phyloP scores from a whole-genome alignment of 1,140 invertebrate genomes.

The Chrysopa pallens region DNA sequence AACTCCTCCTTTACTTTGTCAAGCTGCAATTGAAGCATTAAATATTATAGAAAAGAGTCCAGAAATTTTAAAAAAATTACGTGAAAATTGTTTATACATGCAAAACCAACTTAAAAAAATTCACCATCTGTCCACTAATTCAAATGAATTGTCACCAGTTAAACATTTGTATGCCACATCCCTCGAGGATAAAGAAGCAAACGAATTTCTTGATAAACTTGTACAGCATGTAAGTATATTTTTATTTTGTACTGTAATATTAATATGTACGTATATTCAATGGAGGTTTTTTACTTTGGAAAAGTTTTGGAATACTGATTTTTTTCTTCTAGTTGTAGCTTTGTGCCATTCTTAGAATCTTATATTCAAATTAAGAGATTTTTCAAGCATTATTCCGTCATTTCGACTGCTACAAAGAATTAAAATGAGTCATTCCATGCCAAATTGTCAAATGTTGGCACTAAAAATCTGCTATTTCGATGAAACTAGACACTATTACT shows the following conservation, averaged over 20 bases:
- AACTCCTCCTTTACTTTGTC: constrained; percentile 75
- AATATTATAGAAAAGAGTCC: constrained; percentile 54
- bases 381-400: background rate
- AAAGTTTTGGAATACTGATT: background rate
- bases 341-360: background rate
- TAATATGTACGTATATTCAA: background rate
- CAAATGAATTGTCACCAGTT: background rate
- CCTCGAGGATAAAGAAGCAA: background rate
- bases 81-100: constrained; percentile 30
- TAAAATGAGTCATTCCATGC: background rate
- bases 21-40: constrained; percentile 64
- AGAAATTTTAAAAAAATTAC: constrained; percentile 35
- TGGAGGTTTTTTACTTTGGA: background rate
- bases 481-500: background rate
- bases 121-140: background rate
- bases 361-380: background rate
- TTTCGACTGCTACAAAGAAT: background rate
- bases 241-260: background rate
- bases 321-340: background rate
- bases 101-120: constrained; percentile 22
- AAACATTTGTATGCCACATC: background rate
- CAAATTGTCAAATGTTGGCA: too few relatives aligned
- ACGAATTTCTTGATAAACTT: background rate
- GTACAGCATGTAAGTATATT: background rate
- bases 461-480: too few relatives aligned